A percentile compares a stretch with the other conserved stretches of the same genome.
phyloP scores from a whole-genome alignment of 2,797 vertebrate species.

The Scyliorhinus canicula region DNA sequence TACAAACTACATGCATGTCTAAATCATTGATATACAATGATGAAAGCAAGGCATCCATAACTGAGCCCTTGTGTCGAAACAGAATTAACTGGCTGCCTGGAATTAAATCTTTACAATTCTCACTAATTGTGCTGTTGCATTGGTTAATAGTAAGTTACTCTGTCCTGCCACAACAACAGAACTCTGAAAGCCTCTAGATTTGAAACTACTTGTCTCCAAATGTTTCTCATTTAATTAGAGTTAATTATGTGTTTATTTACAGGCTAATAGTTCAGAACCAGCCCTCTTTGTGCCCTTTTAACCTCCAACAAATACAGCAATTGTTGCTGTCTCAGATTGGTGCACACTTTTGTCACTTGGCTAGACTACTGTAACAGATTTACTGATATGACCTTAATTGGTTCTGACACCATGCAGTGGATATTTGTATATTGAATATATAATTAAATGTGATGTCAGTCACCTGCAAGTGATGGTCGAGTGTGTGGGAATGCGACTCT shows the following conservation, averaged over 20 bases:
- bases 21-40: too few species aligned
- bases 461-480: not conserved
- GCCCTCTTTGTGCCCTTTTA: not conserved
- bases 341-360: not conserved
- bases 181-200: not conserved
- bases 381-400: not conserved
- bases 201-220: not conserved
- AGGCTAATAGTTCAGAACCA: not conserved
- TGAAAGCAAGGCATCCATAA: too few species aligned
- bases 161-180: not conserved
- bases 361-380: not conserved
- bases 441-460: not conserved
- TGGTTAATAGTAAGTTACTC: not conserved
- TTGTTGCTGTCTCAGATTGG: not conserved
- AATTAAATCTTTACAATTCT: not conserved
- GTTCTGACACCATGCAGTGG: not conserved
- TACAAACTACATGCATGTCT: too few species aligned
- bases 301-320: not conserved
- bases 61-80: not conserved
- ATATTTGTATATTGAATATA: not conserved
- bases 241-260: not conserved
- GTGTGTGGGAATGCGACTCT: not conserved
- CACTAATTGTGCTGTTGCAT: not conserved
- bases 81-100: not conserved
- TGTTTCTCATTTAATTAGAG: not conserved